phyloP scores from a whole-genome alignment of 2,888 invertebrate genomes.

The Drosophila pegasa region DNA sequence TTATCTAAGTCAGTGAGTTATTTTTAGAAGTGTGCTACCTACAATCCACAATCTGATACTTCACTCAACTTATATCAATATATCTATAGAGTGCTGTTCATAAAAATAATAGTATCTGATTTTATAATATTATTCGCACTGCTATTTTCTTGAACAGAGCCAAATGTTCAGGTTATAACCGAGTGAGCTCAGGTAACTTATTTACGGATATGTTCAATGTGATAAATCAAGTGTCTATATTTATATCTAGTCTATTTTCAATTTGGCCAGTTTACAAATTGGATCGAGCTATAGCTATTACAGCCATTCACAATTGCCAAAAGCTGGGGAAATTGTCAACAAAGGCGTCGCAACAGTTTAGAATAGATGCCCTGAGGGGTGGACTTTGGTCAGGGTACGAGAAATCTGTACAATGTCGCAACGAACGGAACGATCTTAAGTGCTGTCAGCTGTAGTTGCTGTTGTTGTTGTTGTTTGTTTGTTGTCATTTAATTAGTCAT shows the following conservation, averaged over 20 bases:
- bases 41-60: neutral
- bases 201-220: neutral
- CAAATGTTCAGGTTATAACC: no score
- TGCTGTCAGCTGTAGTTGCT: conserved; percentile 5
- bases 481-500: conserved; percentile 52
- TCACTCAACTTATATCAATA: neutral
- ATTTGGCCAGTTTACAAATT: neutral
- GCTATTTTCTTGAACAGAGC: no score
- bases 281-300: neutral
- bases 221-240: neutral
- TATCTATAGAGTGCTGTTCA: no score
- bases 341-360: conserved; percentile 21
- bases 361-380: conserved; percentile 13
- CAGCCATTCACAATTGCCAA: neutral
- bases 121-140: no score
- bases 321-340: neutral
- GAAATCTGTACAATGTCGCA: neutral
- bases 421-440: conserved; percentile 4
- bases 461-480: conserved; percentile 4
- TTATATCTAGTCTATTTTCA: neutral
- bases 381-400: conserved; percentile 40
- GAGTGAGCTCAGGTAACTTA: neutral
- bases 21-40: neutral
- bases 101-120: no score
- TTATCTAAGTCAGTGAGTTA: neutral